Evolutionary conservation across 2,797 vertebrate species (phyloP).

Genomic region (Mormyrops attenuatus): DNA sequence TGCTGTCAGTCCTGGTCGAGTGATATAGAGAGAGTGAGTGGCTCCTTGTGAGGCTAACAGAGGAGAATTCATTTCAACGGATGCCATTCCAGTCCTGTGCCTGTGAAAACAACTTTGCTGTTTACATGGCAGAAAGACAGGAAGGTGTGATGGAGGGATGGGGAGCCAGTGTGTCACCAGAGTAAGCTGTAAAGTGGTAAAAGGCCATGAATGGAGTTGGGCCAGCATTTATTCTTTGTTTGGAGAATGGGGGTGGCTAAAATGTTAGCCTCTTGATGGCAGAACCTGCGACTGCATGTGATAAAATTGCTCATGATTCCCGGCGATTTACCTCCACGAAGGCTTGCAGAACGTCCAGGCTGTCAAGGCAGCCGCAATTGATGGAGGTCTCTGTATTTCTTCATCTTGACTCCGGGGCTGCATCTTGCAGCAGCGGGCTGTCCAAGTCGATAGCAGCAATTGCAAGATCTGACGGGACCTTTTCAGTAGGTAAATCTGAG

Average conservation of each 20-base stretch:
- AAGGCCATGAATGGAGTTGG: not conserved
- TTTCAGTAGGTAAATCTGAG: not conserved
- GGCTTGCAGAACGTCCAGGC: not conserved
- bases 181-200: conserved; percentile 6
- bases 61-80: conserved; percentile 36
- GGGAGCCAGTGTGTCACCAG: not conserved
- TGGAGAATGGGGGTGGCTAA: not conserved
- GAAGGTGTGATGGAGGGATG: conserved; percentile 16
- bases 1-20: conserved; percentile 19
- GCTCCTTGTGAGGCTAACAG: conserved; percentile 40
- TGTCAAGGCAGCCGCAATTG: not conserved
- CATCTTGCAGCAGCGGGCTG: not conserved
- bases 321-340: not conserved
- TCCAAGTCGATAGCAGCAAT: not conserved
- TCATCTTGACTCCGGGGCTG: not conserved
- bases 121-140: conserved; percentile 18
- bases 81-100: conserved; percentile 27
- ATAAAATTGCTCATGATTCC: not conserved
- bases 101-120: conserved; percentile 40
- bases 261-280: not conserved
- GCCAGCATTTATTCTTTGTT: conserved; percentile 11
- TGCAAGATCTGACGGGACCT: not conserved
- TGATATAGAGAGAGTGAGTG: conserved; percentile 37
- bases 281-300: not conserved
- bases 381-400: not conserved